Conservation (phyloP, 2,113 vertebrate genomes). For the Cavia aperea region DNA sequence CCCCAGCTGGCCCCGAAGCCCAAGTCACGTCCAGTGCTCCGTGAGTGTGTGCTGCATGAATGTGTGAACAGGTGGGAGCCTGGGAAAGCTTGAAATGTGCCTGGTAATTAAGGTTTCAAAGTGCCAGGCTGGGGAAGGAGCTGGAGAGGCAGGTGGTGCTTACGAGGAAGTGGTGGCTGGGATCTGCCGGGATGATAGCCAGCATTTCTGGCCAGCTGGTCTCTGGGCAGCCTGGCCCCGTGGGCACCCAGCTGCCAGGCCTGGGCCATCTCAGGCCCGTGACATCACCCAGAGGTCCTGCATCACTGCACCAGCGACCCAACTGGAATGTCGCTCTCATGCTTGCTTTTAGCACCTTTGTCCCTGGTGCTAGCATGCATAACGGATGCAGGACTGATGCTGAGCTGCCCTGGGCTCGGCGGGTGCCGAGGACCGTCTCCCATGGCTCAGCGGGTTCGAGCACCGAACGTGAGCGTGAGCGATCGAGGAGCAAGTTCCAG, state of each 20-base stretch:
- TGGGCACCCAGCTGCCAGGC: neutral
- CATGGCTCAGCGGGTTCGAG: conserved; percentile 43
- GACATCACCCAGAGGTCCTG: neutral
- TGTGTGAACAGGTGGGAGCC: neutral
- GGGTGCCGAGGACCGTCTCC: neutral
- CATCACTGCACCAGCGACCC: neutral
- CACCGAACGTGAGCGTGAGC: neutral
- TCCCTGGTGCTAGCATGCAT: conserved; percentile 50
- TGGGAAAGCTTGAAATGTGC: neutral
- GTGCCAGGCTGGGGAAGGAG: conserved; percentile 1
- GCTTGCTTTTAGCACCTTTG: neutral
- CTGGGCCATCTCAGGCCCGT: conserved; percentile 4
- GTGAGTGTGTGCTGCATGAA: neutral
- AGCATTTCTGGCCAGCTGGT: conserved; percentile 25
- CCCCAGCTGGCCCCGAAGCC: too few relatives aligned
- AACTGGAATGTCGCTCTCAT: conserved; percentile 34
- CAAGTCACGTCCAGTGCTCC: neutral
- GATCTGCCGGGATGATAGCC: neutral
- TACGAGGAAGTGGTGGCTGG: neutral
- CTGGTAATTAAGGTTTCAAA: neutral
- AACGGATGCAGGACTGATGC: neutral
- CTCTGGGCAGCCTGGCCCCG: neutral
- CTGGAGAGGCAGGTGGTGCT: neutral
- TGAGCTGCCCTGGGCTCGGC: neutral
- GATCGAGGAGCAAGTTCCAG: neutral